phyloP scores from a whole-genome alignment of 2,113 vertebrate species.

The Petaurus breviceps region DNA sequence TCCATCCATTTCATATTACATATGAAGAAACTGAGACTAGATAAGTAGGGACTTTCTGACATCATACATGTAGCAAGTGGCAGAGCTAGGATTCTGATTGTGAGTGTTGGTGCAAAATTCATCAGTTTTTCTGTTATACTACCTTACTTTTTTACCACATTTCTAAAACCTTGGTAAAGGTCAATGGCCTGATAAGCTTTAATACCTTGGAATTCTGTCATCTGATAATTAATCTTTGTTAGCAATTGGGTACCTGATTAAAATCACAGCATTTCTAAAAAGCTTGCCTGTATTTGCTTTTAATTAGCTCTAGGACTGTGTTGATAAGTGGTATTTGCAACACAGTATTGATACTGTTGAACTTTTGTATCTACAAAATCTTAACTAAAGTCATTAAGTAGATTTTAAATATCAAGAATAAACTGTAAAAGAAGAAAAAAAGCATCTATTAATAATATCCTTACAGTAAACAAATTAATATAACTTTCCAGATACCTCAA shows the following conservation, averaged over 20 bases:
- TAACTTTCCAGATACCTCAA: background rate
- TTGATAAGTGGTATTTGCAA: background rate
- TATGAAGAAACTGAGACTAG: background rate
- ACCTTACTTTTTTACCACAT: background rate
- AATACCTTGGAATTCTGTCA: background rate
- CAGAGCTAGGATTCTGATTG: background rate
- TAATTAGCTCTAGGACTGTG: background rate
- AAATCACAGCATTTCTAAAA: background rate
- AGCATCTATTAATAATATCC: background rate
- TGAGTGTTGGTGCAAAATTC: background rate
- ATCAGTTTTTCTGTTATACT: background rate
- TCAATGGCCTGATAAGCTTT: background rate
- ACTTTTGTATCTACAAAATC: background rate
- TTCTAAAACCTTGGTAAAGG: background rate
- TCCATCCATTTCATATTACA: background rate
- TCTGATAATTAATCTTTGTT: background rate
- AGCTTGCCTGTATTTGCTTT: background rate
- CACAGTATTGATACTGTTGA: background rate
- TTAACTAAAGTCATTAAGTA: background rate
- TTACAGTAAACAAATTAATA: background rate
- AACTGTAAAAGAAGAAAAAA: background rate
- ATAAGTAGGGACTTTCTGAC: background rate
- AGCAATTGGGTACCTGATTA: background rate
- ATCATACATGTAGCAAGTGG: background rate
- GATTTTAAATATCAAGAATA: background rate